phyloP scores from a whole-genome alignment of 2,113 vertebrate genomes.

The Clarias gariepinus region DNA sequence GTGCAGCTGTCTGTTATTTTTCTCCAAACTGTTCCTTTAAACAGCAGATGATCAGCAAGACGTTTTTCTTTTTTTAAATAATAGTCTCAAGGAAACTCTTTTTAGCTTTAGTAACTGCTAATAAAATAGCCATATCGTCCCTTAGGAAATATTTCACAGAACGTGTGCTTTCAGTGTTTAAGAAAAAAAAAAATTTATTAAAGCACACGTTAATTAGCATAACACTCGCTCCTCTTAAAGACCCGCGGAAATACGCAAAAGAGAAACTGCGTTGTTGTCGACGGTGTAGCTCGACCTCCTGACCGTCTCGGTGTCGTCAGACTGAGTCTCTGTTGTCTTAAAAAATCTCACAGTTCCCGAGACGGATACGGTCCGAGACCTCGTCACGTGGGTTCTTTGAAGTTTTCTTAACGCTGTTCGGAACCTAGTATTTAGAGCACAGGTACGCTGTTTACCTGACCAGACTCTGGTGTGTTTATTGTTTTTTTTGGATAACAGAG shows the following conservation, averaged over 20 bases:
- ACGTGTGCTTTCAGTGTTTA: background rate
- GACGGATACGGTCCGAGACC: slow-evolving; percentile 55
- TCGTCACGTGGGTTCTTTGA: slow-evolving; percentile 56
- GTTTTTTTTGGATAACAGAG: slow-evolving; percentile 67
- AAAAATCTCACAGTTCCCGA: background rate
- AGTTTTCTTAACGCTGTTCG: slow-evolving; percentile 65
- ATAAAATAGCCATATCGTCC: background rate
- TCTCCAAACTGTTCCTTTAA: background rate
- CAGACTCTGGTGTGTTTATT: slow-evolving; percentile 64
- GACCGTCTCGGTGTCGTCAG: slow-evolving; percentile 6
- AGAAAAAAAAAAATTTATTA: background rate
- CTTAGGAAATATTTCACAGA: background rate
- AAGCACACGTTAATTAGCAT: background rate
- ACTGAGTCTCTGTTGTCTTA: slow-evolving; percentile 10
- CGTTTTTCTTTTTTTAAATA: background rate
- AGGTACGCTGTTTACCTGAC: slow-evolving; percentile 51
- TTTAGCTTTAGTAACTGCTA: background rate
- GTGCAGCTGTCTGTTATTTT: background rate
- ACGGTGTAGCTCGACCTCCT: background rate
- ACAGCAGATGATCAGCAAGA: background rate
- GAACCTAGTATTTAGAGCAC: slow-evolving; percentile 67
- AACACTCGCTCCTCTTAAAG: background rate
- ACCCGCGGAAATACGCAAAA: background rate
- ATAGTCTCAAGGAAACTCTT: slow-evolving; percentile 15
- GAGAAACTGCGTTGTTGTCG: background rate